Evolutionary conservation across 1,140 invertebrate species (phyloP).

Genomic region (Drosophila punjabiensis): DNA sequence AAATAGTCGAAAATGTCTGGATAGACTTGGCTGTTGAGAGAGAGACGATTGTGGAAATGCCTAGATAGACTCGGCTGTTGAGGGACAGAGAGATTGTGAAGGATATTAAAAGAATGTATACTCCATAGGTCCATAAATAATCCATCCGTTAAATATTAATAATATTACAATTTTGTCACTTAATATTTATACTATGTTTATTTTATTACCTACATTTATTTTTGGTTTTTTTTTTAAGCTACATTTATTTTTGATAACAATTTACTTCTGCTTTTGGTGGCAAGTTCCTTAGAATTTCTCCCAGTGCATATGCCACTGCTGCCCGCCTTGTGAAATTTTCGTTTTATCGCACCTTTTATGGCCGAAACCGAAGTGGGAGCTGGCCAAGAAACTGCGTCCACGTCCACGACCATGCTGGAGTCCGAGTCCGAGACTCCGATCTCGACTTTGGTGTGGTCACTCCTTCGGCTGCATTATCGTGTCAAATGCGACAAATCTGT

Average conservation of each 20-base stretch:
- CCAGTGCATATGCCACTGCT: conserved; percentile 37
- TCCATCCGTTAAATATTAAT: too few species aligned
- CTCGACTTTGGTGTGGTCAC: conserved; percentile 54
- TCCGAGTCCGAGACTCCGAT: neutral
- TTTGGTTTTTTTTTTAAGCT: neutral
- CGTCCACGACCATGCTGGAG: conserved; percentile 4
- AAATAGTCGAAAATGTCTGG: neutral
- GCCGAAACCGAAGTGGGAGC: conserved; percentile 53
- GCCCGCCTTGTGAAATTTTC: conserved; percentile 78
- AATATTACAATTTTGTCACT: too few species aligned
- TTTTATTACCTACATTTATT: neutral
- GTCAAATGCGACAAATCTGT: conserved; percentile 83
- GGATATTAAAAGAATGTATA: too few species aligned
- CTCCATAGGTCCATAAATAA: too few species aligned
- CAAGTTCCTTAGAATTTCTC: neutral
- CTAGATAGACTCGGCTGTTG: neutral
- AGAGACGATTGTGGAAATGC: neutral
- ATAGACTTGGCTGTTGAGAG: neutral
- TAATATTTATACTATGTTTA: neutral
- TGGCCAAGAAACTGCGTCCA: conserved; percentile 25
- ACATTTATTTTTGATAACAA: too few species aligned
- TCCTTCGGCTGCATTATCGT: conserved; percentile 74
- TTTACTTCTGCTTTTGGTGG: neutral
- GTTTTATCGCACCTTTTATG: conserved; percentile 84
- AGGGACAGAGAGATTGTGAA: neutral